phyloP scores from a whole-genome alignment of 1,140 invertebrate genomes.

The Lanistes nyassanus region DNA sequence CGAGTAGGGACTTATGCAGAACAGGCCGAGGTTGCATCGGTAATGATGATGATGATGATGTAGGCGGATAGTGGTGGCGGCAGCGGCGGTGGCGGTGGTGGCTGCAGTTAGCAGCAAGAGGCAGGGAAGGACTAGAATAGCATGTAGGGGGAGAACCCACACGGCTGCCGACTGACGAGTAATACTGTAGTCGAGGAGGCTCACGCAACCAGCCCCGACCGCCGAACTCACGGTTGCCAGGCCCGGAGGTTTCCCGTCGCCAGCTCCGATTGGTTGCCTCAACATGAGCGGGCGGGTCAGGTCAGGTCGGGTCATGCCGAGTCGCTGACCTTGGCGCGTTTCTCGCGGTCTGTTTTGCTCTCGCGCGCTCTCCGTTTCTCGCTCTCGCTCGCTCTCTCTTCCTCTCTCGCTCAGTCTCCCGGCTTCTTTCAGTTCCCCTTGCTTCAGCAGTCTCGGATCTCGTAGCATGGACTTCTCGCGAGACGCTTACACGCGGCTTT shows the following conservation, averaged over 20 bases:
- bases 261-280: slow-evolving; percentile 16
- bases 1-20: slow-evolving; percentile 16
- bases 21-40: slow-evolving; percentile 19
- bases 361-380: background rate
- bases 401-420: background rate
- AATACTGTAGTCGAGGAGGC: too few relatives aligned
- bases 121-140: slow-evolving; percentile 25
- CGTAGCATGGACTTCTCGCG: too few relatives aligned
- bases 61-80: background rate
- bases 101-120: slow-evolving; percentile 23
- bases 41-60: slow-evolving; percentile 9
- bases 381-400: background rate
- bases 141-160: background rate
- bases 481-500: too few relatives aligned
- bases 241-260: too few relatives aligned
- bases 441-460: too few relatives aligned
- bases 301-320: slow-evolving; percentile 25
- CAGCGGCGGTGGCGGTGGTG: slow-evolving; percentile 11
- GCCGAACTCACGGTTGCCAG: too few relatives aligned
- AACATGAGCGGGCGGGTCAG: slow-evolving; percentile 21
- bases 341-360: background rate
- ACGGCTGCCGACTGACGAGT: too few relatives aligned
- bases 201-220: too few relatives aligned
- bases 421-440: background rate
- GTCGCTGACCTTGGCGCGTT: slow-evolving; percentile 24